A percentile compares a stretch with the other conserved stretches of the same genome.
These are phyloP conservation scores for Lagorchestes hirsutus DNA, from an alignment of 2,797 vertebrate species.

Conservation along the genomic window DNA sequence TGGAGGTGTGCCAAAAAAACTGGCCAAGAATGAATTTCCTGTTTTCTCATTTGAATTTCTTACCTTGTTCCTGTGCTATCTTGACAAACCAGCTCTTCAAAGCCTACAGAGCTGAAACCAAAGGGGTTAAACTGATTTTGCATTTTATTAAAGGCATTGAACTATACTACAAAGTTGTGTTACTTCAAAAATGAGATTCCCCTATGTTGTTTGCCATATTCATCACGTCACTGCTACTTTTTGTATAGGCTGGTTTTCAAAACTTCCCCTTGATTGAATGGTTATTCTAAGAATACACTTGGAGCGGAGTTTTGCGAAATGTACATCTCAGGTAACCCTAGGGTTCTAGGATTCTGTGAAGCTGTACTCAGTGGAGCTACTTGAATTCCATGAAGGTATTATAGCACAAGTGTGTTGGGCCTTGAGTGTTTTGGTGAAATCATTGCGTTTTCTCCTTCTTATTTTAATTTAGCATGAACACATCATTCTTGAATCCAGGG, in stretches of 20 bases:
- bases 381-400: not conserved
- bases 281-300: not conserved
- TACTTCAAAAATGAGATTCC: slow-evolving; percentile 35
- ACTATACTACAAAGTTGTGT: not conserved
- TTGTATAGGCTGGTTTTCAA: not conserved
- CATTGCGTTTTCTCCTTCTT: not conserved
- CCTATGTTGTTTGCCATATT: not conserved
- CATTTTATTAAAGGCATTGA: slow-evolving; percentile 22
- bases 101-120: slow-evolving; percentile 44
- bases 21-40: slow-evolving; percentile 62
- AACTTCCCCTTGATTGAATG: not conserved
- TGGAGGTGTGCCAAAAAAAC: slow-evolving; percentile 43
- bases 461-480: not conserved
- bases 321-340: not conserved
- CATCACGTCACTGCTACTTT: not conserved
- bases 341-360: not conserved
- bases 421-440: not conserved
- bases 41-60: slow-evolving; percentile 65
- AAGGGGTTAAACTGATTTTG: slow-evolving; percentile 47
- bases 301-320: not conserved
- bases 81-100: slow-evolving; percentile 66
- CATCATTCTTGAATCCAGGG: not conserved
- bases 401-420: not conserved
- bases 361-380: not conserved
- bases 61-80: slow-evolving; percentile 60